Conservation (phyloP, 2,113 vertebrate genomes). For the Zosterops lateralis region DNA sequence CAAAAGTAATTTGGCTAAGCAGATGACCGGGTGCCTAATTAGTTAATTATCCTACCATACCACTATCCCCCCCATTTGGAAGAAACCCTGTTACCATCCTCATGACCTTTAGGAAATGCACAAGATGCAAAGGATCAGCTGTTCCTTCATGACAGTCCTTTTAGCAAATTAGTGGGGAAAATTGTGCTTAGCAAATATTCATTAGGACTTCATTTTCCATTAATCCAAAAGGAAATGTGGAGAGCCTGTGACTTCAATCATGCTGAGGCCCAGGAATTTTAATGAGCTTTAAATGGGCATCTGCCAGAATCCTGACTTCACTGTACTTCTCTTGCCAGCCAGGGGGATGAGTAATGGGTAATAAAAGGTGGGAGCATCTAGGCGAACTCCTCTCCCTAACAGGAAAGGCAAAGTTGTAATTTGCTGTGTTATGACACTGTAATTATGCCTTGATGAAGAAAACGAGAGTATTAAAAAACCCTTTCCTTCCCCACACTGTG, state of each 20-base stretch:
- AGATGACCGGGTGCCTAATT: slow-evolving; percentile 40
- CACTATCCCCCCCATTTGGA: slow-evolving; percentile 3
- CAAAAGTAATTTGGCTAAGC: slow-evolving; percentile 61
- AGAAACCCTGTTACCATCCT: slow-evolving; percentile 22
- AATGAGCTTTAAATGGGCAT: slow-evolving; percentile 78
- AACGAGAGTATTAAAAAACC: neutral
- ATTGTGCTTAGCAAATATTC: slow-evolving; percentile 73
- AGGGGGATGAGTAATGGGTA: slow-evolving; percentile 66
- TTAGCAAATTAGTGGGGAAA: slow-evolving; percentile 68
- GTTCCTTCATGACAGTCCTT: slow-evolving; percentile 61
- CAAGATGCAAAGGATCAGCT: slow-evolving; percentile 56
- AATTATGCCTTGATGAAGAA: slow-evolving; percentile 66
- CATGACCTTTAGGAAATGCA: slow-evolving; percentile 42
- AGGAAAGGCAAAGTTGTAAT: slow-evolving; percentile 69
- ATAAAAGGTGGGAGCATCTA: slow-evolving; percentile 64
- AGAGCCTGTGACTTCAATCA: slow-evolving; percentile 69
- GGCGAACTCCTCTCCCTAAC: slow-evolving; percentile 39
- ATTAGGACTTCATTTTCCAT: slow-evolving; percentile 72
- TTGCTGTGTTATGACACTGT: slow-evolving; percentile 62
- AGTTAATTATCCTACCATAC: slow-evolving; percentile 42
- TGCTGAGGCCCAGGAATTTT: slow-evolving; percentile 70
- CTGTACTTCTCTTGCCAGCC: slow-evolving; percentile 65
- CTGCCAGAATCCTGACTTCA: slow-evolving; percentile 70
- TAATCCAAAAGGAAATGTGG: slow-evolving; percentile 72
- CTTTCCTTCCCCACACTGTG: neutral